These are phyloP conservation scores for Hirtodrosophila cameraria DNA, from an alignment of 2,888 invertebrate genomes.

Conservation along the genomic window DNA sequence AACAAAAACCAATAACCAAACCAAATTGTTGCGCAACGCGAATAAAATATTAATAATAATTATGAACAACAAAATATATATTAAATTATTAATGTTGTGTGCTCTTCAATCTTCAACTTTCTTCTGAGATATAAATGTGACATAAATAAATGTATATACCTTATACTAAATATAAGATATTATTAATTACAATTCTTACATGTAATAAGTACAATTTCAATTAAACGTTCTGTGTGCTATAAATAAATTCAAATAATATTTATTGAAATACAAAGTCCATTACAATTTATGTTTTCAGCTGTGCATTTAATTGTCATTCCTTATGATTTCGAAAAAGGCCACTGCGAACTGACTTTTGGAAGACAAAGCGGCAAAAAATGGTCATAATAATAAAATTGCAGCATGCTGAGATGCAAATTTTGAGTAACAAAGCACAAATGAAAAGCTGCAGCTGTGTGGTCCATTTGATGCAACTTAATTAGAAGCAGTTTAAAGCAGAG, in stretches of 20 bases:
- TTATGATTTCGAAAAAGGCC: background rate
- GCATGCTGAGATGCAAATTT: background rate
- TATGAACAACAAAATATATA: constrained; percentile 20
- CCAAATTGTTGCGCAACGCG: constrained; percentile 45
- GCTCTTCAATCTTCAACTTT: constrained; percentile 23
- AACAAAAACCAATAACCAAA: constrained; percentile 36
- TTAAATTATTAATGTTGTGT: constrained; percentile 56
- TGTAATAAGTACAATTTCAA: constrained; percentile 41
- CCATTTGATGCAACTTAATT: constrained; percentile 26
- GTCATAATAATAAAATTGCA: no score
- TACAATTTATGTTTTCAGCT: constrained; percentile 1
- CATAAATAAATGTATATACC: constrained; percentile 25
- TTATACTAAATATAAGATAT: no score
- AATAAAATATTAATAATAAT: constrained; percentile 6
- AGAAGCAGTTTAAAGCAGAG: constrained; percentile 1
- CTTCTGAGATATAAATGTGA: constrained; percentile 49
- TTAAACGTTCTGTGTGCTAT: constrained; percentile 69
- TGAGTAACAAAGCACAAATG: constrained; percentile 36
- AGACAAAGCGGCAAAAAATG: background rate
- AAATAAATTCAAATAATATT: constrained; percentile 64
- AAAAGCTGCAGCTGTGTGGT: constrained; percentile 21
- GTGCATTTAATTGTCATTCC: background rate
- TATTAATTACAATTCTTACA: constrained; percentile 43
- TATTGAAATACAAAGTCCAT: constrained; percentile 37
- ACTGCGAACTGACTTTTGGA: background rate